Evolutionary conservation across 2,113 vertebrate species (phyloP), one percentile per base, ranked within the genome.

Genomic region (Progne subis): DNA sequence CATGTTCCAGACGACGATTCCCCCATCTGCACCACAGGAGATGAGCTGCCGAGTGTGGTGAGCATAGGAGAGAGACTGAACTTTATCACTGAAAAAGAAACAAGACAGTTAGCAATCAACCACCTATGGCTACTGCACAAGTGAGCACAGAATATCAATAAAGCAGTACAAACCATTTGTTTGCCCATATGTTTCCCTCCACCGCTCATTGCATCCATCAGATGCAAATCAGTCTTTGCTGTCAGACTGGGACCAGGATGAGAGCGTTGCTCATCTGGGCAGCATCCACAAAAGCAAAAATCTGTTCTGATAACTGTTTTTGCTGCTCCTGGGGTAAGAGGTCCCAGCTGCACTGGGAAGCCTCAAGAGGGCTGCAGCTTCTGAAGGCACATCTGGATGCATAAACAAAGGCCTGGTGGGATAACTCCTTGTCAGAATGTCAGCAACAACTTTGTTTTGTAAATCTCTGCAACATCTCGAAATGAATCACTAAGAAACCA

Each of bases 1-100:
- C 99, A 99, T 99, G 98, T 99, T 99, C 99, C 99, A 99, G 97
- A 99, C 97, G 2, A 99, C 99, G 9, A 99, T 99, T 85, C 98
- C 98, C 28, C 99, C 99, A 3, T 99, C 99, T 1, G 98, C 98
- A 52, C 99, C 99, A 81, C 99, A 99, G 39, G 99, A 99, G 97
- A 99, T 99, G 91, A 99, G 99, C 96, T 99, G 99, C 65, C 98
- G 98, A 3, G 99, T 99, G 94, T 99, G 99, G 61, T 99, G 99
- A 16, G 98, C 99, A 9, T 99, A 99, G 94, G 99, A 99, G 76
- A 99, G 98, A 43, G 99, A 99, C 97, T 99, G 99, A 69, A 99
- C 98, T 97, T 98, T 99, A 90, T 99, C 99, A 55, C 99, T 99
- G 97, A 26, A 71, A 92, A 82, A 90, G 43, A 95, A 72, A 92